Evolutionary conservation across 2,888 invertebrate genomes (phyloP), one percentile per base, ranked within the genome.

Genomic region (Monochamus alternatus): DNA sequence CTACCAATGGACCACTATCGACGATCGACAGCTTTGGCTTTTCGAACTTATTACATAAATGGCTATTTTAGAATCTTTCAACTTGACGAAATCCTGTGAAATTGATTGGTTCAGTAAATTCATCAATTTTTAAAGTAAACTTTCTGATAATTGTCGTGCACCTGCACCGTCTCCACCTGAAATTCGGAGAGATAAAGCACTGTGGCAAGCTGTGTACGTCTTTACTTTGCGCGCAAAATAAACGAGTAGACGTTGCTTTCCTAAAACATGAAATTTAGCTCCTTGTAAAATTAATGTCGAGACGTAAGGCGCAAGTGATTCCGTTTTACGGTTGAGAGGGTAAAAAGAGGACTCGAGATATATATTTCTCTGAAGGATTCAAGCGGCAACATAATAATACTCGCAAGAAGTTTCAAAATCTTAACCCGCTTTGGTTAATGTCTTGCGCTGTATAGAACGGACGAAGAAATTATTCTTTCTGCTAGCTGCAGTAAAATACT

Each of bases 201-300:
- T 9, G 5, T 7, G 38, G 32, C 31, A 60, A 31, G 3, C 2
- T 38, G 32, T 32, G 5, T 31, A 31, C 60, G 14, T 31, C 9
- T n/a, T 60, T 32, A 60, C 32, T 31, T 31, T 60, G 32, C 30
- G 30, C 60, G 10, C 3, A n/a, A 60, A 60, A 60, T 38, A 60
- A 60, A 60, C 30, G 60, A 60, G 30, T 14, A n/a, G 30, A 38
- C 31, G 60, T 31, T 60, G 31, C 60, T 60, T 32, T 60, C 38
- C 32, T 30, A 32, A 60, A 60, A 60, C 60, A 60, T 60, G 60
- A 60, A 60, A 60, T 38, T 60, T 60, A 60, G 32, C 60, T 60
- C 12, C 14, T 30, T 58, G 60, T 38, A 60, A 60, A 32, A 60
- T 60, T 9, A 60, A 60, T 60, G 60, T 38, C 5, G n/a, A n/a